These are phyloP conservation scores for Melanerpes formicivorus DNA, from an alignment of 2,113 vertebrate species.

Conservation along the genomic window DNA sequence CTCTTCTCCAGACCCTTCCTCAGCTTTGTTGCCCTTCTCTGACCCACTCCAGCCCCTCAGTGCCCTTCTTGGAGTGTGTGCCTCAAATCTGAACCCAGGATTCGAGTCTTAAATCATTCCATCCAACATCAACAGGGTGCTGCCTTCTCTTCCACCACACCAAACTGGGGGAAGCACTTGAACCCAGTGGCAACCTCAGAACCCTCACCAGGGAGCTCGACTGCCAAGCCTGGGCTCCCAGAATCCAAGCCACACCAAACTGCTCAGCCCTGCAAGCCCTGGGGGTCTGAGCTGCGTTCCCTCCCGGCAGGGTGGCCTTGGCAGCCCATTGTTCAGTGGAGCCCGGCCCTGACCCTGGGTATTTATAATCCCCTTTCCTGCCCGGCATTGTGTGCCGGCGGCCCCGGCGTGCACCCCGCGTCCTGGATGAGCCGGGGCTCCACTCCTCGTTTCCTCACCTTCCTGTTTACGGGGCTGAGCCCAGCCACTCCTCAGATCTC, in stretches of 20 bases:
- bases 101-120: no score
- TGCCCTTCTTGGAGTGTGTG: no score
- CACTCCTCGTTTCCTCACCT: slow-evolving; percentile 71
- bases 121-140: accelerated
- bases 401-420: slow-evolving; percentile 32
- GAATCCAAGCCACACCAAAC: background rate
- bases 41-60: no score
- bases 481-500: slow-evolving; percentile 11
- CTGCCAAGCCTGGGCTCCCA: background rate
- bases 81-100: no score
- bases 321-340: slow-evolving; percentile 68
- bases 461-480: slow-evolving; percentile 77
- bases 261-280: background rate
- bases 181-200: background rate
- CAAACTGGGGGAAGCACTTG: no score
- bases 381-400: slow-evolving; percentile 71
- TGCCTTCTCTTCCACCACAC: accelerated
- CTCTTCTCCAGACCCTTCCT: no score
- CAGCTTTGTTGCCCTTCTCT: no score
- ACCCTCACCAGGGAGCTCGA: accelerated
- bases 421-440: slow-evolving; percentile 65
- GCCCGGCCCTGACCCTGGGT: slow-evolving; percentile 77
- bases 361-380: slow-evolving; percentile 80
- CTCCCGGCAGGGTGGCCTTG: background rate
- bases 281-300: background rate